Conservation (phyloP, 2,888 invertebrate species). For the Digitonthophagus gazella region DNA sequence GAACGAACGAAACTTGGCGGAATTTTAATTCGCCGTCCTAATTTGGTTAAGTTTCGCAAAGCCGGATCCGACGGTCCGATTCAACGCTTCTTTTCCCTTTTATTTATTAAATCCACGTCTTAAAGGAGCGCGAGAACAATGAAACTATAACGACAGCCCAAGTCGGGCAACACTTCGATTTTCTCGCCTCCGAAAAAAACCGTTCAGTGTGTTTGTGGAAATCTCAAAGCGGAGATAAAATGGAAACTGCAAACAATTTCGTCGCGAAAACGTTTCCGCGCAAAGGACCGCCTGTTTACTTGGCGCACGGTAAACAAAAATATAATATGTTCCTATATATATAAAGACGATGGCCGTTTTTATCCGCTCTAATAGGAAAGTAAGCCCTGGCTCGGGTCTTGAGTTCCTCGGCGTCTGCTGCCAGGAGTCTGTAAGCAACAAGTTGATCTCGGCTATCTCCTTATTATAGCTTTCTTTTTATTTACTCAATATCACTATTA, state of each 20-base stretch:
- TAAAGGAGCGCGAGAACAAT: not conserved
- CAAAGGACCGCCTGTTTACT: not conserved
- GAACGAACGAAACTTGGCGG: conserved; percentile 7
- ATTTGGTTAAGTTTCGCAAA: conserved; percentile 13
- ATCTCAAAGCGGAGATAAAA: not conserved
- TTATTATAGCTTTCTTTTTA: conserved; percentile 4
- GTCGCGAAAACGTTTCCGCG: not conserved
- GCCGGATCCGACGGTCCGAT: not conserved
- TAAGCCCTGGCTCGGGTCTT: conserved; percentile 7
- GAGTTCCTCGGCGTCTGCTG: not conserved
- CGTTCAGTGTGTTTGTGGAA: not conserved
- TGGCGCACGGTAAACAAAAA: conserved; percentile 7
- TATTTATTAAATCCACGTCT: not conserved
- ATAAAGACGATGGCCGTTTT: conserved; percentile 14
- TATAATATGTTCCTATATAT: conserved; percentile 11
- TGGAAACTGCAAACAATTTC: not conserved
- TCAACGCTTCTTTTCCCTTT: not conserved
- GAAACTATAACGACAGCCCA: not conserved
- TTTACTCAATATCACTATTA: conserved; percentile 8
- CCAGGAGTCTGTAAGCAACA: conserved; percentile 6
- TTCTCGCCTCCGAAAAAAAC: not conserved
- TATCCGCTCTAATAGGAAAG: conserved; percentile 15
- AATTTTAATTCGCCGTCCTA: conserved; percentile 13
- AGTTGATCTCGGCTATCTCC: conserved; percentile 6
- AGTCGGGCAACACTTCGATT: not conserved